phyloP scores from a whole-genome alignment of 2,113 vertebrate genomes.

The Limnothrissa miodon region DNA sequence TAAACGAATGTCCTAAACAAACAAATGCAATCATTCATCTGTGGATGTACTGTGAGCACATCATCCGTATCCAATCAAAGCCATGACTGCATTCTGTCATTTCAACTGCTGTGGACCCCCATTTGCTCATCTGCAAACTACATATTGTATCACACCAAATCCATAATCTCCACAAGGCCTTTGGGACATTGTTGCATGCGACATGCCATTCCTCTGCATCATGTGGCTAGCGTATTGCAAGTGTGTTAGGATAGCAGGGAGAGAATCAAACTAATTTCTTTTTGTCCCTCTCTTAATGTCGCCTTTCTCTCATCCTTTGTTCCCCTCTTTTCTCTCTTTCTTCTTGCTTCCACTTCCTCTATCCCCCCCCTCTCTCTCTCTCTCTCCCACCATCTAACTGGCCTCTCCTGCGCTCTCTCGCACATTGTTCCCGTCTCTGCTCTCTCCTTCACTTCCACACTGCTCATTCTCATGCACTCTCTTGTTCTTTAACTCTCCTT shows the following conservation, averaged over 20 bases:
- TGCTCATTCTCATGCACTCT: neutral
- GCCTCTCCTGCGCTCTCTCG: neutral
- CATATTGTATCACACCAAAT: neutral
- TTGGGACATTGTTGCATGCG: neutral
- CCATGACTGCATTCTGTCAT: neutral
- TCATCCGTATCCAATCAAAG: neutral
- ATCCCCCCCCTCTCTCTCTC: neutral
- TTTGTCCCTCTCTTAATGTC: neutral
- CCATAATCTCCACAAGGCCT: neutral
- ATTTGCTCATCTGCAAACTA: neutral
- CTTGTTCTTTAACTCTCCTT: neutral
- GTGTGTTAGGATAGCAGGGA: neutral
- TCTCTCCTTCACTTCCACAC: neutral
- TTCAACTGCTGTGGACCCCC: neutral
- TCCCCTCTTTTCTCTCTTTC: neutral
- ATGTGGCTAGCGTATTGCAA: neutral
- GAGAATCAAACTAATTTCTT: neutral
- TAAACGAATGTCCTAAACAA: constrained; percentile 37
- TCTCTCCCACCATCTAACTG: neutral
- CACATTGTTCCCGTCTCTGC: neutral
- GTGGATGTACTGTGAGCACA: neutral
- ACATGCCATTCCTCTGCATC: neutral
- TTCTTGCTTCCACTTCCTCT: neutral
- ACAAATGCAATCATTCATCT: constrained; percentile 7
- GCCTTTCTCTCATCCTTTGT: neutral